Conservation (phyloP, 2,888 invertebrate genomes). For the Oxystoma pomonae region DNA sequence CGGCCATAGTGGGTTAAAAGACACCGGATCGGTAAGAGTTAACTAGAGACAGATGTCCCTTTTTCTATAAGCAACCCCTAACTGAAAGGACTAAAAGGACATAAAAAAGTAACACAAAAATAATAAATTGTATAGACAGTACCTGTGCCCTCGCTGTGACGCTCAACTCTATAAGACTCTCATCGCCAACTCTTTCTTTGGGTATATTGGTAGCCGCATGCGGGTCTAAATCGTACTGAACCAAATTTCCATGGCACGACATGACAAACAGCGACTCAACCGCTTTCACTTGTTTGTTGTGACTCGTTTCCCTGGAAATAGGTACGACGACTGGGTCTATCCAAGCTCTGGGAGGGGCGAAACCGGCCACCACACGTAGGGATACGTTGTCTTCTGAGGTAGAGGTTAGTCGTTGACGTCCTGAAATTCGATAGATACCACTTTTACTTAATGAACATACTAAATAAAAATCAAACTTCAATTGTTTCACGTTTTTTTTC, state of each 20-base stretch:
- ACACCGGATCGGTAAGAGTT: too few relatives aligned
- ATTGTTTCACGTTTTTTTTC: too few relatives aligned
- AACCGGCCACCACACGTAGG: slow-evolving; percentile 73
- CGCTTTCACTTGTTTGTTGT: slow-evolving; percentile 51
- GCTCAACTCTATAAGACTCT: slow-evolving; percentile 78
- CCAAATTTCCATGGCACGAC: slow-evolving; percentile 81
- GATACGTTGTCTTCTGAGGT: slow-evolving; percentile 69
- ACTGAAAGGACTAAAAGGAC: too few relatives aligned
- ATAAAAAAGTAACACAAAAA: too few relatives aligned
- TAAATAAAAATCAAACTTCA: too few relatives aligned
- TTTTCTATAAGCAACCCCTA: too few relatives aligned
- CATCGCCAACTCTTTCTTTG: slow-evolving; percentile 82
- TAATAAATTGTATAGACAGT: too few relatives aligned
- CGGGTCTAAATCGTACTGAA: slow-evolving; percentile 86
- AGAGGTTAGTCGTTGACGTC: slow-evolving; percentile 63
- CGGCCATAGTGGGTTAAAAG: too few relatives aligned
- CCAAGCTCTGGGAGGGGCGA: slow-evolving; percentile 74
- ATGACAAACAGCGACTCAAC: slow-evolving; percentile 86
- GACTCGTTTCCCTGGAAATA: slow-evolving; percentile 31
- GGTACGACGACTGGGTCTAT: slow-evolving; percentile 45
- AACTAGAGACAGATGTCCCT: too few relatives aligned
- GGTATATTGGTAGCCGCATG: slow-evolving; percentile 62
- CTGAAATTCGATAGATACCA: slow-evolving; percentile 38
- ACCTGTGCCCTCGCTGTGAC: slow-evolving; percentile 74
- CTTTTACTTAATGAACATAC: slow-evolving; percentile 1